Conservation (phyloP, 2,113 vertebrate genomes). For the Thalassoma bifasciatum region DNA sequence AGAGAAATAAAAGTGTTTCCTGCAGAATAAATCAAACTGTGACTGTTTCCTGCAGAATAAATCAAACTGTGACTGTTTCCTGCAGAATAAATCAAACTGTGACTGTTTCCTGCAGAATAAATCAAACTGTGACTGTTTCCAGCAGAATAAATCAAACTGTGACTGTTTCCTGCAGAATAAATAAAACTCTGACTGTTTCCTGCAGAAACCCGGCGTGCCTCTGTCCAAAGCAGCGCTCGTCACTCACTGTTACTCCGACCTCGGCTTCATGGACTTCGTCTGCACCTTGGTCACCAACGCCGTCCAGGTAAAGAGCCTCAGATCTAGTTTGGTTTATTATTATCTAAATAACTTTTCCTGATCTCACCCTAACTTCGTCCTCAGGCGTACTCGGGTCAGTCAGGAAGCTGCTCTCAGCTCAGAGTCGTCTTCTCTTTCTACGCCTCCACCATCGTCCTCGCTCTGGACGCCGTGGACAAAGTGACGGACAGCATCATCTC, state of each 20-base stretch:
- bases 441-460: conserved; percentile 89
- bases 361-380: background rate
- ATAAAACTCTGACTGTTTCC: no score
- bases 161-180: no score
- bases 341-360: no score
- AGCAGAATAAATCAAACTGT: no score
- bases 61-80: no score
- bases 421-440: conserved; percentile 95
- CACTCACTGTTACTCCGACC: conserved; percentile 94
- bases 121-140: no score
- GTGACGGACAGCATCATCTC: conserved; percentile 88
- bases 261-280: conserved; percentile 97
- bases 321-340: no score
- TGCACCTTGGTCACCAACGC: conserved; percentile 90
- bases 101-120: no score
- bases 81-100: no score
- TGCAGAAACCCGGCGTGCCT: conserved; percentile 92
- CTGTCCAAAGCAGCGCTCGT: conserved; percentile 90
- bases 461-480: conserved; percentile 84
- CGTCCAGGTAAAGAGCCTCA: conserved; percentile 89
- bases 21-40: no score
- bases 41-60: no score
- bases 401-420: conserved; percentile 83
- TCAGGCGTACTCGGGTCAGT: conserved; percentile 87
- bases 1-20: no score